Evolutionary conservation across 2,888 invertebrate genomes (phyloP).

Genomic region (Orchesellides sinensis): DNA sequence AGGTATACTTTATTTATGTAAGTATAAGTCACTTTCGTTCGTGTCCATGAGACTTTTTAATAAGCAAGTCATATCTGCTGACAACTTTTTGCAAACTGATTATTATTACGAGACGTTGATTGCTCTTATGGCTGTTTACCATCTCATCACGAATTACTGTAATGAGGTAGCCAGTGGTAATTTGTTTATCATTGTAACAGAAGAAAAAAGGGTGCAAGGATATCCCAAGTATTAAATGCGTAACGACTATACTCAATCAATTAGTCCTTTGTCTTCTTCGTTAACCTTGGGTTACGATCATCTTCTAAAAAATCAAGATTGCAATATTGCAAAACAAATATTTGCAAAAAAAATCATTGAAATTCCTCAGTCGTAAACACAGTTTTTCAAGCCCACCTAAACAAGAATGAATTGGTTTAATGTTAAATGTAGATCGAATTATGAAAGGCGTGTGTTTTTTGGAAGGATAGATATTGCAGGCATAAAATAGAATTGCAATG

Average conservation of each 20-base stretch:
- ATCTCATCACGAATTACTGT: constrained; percentile 52
- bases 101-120: constrained; percentile 29
- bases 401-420: no score
- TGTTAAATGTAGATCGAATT: no score
- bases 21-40: no score
- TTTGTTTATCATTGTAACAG: constrained; percentile 39
- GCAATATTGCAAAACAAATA: no score
- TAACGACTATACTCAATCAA: background rate
- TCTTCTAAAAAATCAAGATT: no score
- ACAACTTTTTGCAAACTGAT: constrained; percentile 17
- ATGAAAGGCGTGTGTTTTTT: no score
- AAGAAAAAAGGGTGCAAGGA: constrained; percentile 55
- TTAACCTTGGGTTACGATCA: constrained; percentile 42
- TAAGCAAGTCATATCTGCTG: constrained; percentile 9
- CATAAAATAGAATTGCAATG: no score
- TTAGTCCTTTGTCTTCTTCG: no score
- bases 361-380: no score
- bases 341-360: no score
- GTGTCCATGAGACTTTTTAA: constrained; percentile 31
- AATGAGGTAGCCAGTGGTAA: constrained; percentile 31
- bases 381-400: no score
- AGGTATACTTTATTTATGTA: background rate
- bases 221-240: background rate
- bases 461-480: no score
- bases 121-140: constrained; percentile 30